Conservation (phyloP, 2,888 invertebrate species). For the Ptilodon capucinus region DNA sequence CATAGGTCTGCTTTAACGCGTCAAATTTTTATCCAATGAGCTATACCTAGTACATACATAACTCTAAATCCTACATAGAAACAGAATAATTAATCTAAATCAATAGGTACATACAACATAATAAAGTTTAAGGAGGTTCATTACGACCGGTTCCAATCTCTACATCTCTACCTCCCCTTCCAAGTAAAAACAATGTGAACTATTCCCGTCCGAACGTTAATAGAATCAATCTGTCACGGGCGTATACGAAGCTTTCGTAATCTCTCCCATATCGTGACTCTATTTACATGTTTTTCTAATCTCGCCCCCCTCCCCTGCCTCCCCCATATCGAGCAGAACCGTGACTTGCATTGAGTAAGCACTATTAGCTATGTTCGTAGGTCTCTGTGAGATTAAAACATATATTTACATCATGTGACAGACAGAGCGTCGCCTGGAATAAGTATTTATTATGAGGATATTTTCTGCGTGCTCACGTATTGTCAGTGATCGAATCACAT, state of each 20-base stretch:
- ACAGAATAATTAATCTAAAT: no score
- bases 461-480: constrained; percentile 33
- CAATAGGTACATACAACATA: no score
- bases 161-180: neutral
- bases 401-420: constrained; percentile 62
- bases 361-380: constrained; percentile 46
- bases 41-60: no score
- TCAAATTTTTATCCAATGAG: no score
- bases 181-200: neutral
- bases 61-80: no score
- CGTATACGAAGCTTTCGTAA: constrained; percentile 11
- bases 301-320: no score
- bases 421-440: constrained; percentile 61
- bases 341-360: constrained; percentile 68
- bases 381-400: constrained; percentile 58
- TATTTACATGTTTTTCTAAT: constrained; percentile 74
- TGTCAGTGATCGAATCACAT: constrained; percentile 18
- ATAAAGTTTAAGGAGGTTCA: neutral
- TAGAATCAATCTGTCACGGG: constrained; percentile 28
- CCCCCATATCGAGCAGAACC: constrained; percentile 62
- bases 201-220: constrained; percentile 23
- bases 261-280: constrained; percentile 35
- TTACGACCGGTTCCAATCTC: neutral
- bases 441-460: constrained; percentile 37
- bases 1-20: no score